Evolutionary conservation across 2,113 vertebrate species (phyloP).

Genomic region (Cynocephalus volans): DNA sequence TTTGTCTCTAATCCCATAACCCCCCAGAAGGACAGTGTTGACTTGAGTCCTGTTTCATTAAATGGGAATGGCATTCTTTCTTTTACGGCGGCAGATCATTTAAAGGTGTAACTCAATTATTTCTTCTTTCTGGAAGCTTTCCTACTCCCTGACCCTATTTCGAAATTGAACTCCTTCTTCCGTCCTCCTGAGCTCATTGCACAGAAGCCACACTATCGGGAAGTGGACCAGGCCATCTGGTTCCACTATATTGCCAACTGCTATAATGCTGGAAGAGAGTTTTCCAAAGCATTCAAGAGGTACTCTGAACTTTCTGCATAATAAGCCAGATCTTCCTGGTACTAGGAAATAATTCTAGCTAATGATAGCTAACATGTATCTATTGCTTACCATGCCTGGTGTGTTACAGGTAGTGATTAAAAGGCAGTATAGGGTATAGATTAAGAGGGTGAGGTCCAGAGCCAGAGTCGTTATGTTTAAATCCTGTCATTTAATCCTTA

Average conservation of each 20-base stretch:
- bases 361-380: background rate
- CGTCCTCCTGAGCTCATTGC: background rate
- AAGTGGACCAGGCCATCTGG: background rate
- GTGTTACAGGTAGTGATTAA: background rate
- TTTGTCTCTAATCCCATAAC: background rate
- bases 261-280: background rate
- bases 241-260: background rate
- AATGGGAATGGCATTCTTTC: background rate
- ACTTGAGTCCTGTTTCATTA: background rate
- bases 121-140: slow-evolving; percentile 32
- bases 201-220: background rate
- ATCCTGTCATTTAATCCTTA: background rate
- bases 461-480: background rate
- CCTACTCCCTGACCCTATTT: background rate
- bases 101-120: background rate
- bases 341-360: background rate
- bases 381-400: background rate
- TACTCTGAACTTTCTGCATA: background rate
- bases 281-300: slow-evolving; percentile 1
- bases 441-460: background rate
- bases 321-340: background rate
- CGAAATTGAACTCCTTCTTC: slow-evolving; percentile 26
- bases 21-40: background rate
- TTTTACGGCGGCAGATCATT: background rate
- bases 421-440: background rate